A percentile compares a stretch with the other conserved stretches of the same genome.
These are phyloP conservation scores for Eulimnadia texana DNA, from an alignment of 1,140 invertebrate species.

Conservation along the genomic window DNA sequence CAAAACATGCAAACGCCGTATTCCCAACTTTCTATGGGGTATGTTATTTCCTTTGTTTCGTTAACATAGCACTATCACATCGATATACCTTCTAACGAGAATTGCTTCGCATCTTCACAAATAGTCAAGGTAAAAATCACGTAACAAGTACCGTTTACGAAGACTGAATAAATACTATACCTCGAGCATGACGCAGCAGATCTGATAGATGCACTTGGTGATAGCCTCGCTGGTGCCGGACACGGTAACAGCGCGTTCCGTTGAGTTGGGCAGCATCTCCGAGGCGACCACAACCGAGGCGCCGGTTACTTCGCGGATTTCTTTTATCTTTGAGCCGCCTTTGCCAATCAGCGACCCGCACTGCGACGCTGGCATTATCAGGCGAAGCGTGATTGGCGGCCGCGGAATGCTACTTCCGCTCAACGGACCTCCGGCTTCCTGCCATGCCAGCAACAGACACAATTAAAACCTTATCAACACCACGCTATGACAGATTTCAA, in stretches of 20 bases:
- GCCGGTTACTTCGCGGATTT: constrained; percentile 79
- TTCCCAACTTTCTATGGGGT: no score
- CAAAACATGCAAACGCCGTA: no score
- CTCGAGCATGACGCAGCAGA: constrained; percentile 98
- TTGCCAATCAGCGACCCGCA: constrained; percentile 97
- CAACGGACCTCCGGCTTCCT: constrained; percentile 8
- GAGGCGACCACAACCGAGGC: constrained; percentile 84
- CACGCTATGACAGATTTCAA: no score
- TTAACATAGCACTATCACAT: no score
- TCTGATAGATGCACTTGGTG: constrained; percentile 97
- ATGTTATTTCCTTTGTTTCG: no score
- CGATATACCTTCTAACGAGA: no score
- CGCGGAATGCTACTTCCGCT: constrained; percentile 40
- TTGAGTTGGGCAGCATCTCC: constrained; percentile 98
- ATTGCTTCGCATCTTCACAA: no score
- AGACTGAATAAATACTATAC: no score
- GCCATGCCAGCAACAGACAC: neutral
- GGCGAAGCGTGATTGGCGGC: constrained; percentile 74
- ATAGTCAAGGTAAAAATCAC: no score
- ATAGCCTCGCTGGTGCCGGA: constrained; percentile 94
- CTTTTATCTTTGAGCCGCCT: constrained; percentile 86
- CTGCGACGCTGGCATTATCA: constrained; percentile 97
- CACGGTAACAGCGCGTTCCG: constrained; percentile 96
- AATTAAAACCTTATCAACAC: neutral
- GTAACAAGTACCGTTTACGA: no score